Evolutionary conservation across 2,888 invertebrate species (phyloP).

Genomic region (Mimumesa dahlbomi): DNA sequence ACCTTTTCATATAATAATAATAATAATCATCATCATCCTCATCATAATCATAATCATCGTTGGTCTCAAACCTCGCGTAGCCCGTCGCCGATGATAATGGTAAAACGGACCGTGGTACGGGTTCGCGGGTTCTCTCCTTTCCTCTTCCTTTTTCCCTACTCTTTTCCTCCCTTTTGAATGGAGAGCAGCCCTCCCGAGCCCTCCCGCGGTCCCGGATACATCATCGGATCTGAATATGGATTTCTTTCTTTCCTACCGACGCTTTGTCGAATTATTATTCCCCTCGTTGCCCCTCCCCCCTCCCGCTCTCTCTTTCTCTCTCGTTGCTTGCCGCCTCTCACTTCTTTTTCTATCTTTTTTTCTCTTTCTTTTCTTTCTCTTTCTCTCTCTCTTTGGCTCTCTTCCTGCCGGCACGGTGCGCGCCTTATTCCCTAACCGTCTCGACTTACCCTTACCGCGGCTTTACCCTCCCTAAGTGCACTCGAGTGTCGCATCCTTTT

Average conservation of each 20-base stretch:
- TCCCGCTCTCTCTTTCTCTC: not conserved
- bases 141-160: conserved; percentile 17
- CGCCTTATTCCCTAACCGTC: conserved; percentile 51
- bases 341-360: too few relatives aligned
- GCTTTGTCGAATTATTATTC: conserved; percentile 73
- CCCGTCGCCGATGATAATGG: conserved; percentile 69
- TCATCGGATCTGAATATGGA: conserved; percentile 77
- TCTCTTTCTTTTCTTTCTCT: not conserved
- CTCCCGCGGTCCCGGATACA: conserved; percentile 68
- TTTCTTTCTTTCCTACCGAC: conserved; percentile 70
- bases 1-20: conserved; percentile 66
- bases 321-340: not conserved
- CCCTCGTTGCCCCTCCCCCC: conserved; percentile 18
- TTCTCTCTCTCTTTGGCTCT: not conserved
- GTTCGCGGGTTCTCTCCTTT: conserved; percentile 30
- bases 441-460: conserved; percentile 41
- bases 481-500: conserved; percentile 29
- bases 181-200: conserved; percentile 31
- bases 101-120: conserved; percentile 53
- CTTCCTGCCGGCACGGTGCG: conserved; percentile 13
- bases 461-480: conserved; percentile 17
- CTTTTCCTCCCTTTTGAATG: conserved; percentile 39
- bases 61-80: conserved; percentile 21
- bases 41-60: conserved; percentile 57
- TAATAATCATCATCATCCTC: conserved; percentile 61